These are phyloP conservation scores for Dicycla oo DNA, from an alignment of 2,888 invertebrate species.

Conservation along the genomic window DNA sequence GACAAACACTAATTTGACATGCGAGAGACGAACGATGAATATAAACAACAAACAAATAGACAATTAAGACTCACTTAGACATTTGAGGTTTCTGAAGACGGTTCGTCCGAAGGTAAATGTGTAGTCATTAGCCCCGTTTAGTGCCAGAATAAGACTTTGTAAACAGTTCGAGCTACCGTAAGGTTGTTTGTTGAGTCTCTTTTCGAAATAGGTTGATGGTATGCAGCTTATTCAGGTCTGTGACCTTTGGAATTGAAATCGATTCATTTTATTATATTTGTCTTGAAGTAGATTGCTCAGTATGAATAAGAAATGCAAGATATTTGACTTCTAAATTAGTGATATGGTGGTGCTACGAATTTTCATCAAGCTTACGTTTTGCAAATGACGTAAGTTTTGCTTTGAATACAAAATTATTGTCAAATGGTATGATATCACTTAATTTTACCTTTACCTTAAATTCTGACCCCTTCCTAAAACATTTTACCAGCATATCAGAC, in stretches of 20 bases:
- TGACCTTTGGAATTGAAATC: slow-evolving; percentile 27
- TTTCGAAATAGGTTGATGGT: slow-evolving; percentile 55
- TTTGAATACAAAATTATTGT: not conserved
- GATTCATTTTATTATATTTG: not conserved
- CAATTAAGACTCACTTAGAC: slow-evolving; percentile 53
- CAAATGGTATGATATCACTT: not conserved
- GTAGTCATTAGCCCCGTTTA: slow-evolving; percentile 61
- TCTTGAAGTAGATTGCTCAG: slow-evolving; percentile 3
- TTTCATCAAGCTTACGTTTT: slow-evolving; percentile 4
- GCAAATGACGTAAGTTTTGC: not conserved
- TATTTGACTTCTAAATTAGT: slow-evolving; percentile 26
- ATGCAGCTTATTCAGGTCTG: slow-evolving; percentile 42
- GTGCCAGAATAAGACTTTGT: slow-evolving; percentile 61
- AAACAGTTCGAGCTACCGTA: slow-evolving; percentile 59
- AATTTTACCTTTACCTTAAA: not conserved
- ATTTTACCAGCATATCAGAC: not conserved
- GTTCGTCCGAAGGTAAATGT: slow-evolving; percentile 55
- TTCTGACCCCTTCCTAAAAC: not conserved
- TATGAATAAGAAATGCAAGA: slow-evolving; percentile 35
- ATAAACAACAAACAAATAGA: slow-evolving; percentile 58
- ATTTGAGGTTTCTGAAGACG: slow-evolving; percentile 59
- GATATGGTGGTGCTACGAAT: not conserved
- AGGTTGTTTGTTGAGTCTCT: slow-evolving; percentile 48
- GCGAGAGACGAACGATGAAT: slow-evolving; percentile 42
- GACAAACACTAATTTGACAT: slow-evolving; percentile 54